Evolutionary conservation across 2,888 invertebrate genomes (phyloP).

Genomic region (Julus scandinavius): DNA sequence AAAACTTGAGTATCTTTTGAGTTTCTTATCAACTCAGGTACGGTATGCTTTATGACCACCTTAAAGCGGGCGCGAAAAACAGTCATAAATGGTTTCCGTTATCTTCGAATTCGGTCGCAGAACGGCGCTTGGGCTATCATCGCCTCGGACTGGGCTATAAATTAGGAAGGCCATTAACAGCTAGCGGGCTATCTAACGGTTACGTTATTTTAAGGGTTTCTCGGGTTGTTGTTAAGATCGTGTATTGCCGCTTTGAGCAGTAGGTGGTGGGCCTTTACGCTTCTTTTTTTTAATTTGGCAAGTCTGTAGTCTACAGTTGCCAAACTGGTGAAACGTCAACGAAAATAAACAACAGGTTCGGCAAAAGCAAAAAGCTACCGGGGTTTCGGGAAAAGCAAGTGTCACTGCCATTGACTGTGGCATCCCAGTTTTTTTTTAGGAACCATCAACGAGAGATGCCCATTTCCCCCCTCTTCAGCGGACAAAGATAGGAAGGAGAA

Average conservation of each 20-base stretch:
- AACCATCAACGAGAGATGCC: background rate
- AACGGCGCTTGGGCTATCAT: slow-evolving; percentile 33
- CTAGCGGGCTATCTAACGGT: slow-evolving; percentile 23
- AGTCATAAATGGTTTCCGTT: slow-evolving; percentile 11
- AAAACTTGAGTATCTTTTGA: too few species aligned
- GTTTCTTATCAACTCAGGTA: too few species aligned
- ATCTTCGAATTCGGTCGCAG: background rate
- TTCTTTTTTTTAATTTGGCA: background rate
- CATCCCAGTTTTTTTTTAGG: background rate
- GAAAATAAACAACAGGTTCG: background rate
- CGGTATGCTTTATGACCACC: too few species aligned
- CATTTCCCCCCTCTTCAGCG: background rate
- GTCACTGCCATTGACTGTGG: background rate
- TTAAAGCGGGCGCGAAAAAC: background rate
- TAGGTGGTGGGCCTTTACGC: background rate
- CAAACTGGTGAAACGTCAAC: background rate
- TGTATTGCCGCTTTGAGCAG: background rate
- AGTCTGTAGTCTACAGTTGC: background rate
- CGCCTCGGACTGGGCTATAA: background rate
- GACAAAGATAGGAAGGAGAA: background rate
- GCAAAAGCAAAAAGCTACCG: background rate
- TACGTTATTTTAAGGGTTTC: background rate
- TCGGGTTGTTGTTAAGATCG: too few species aligned
- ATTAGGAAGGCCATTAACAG: slow-evolving; percentile 16
- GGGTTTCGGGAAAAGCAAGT: background rate